Evolutionary conservation across 2,113 vertebrate genomes (phyloP), one percentile per base, ranked within the genome.

Genomic region (Saccopteryx leptura): DNA sequence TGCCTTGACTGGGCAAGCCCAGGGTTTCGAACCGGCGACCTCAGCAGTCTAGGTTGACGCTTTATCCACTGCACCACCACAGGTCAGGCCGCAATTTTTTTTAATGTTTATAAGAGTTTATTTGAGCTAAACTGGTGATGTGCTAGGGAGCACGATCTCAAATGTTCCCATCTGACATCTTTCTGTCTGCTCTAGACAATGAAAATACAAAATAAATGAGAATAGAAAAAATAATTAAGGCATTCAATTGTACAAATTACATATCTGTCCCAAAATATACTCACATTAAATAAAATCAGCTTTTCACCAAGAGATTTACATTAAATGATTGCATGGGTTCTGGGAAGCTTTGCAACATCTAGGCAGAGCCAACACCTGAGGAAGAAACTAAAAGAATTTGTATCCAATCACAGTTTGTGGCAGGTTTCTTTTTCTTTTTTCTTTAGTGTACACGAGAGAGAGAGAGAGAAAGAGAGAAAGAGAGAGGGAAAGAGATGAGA

Each of bases 151-250:
- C 65, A 68, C 31, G 31, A n/a, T 68, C 65, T 68, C 65, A 68
- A 68, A 68, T 68, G 65, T 31, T 68, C 28, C 31, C 28, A 68
- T 0, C 14, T 15, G 95, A 17, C 63, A 75, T 86, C 94, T 97
- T 88, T 90, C 95, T 97, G 88, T 86, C 97, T 97, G 96, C 95
- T 96, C 95, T 97, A 94, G 92, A 97, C 97, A 97, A 97, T 17
- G 4, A 97, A 96, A 94, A 97, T 60, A 97, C 54, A 96, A 98
- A 98, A 90, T 90, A 96, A 97, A 91, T 79, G 12, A 94, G 63
- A 31, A 72, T 46, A 95, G 96, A 90, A 97, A 97, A 5, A 92
- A 92, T 88, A 96, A n/a, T 17, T n/a, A 31, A 97, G 98, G 93
- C 26, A 97, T 96, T 88, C 81, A 85, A 88, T 5, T 86, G 88